Base-by-base conservation (phyloP, 2,113 vertebrate genomes). In the Ia io region DNA sequence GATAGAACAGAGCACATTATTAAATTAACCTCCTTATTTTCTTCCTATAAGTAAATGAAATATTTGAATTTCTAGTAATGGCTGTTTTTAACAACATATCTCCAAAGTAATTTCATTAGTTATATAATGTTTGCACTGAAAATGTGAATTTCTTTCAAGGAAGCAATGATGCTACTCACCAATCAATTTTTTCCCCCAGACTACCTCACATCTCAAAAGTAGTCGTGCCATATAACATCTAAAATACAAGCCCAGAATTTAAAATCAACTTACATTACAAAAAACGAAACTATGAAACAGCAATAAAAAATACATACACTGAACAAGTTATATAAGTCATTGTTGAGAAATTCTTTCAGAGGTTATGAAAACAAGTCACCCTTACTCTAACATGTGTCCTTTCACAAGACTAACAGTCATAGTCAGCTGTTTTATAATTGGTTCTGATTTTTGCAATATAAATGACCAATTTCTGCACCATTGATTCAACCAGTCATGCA, bases 401-500 rank as follows among this genome's bases (percentile, higher is more conserved):
- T 42, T 88, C 63, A 91, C 1, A 76, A 70, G 3, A 77, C 56
- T 88, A 76, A 73, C 4, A 71, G n/a, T 65, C 63, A 47, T 53
- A 76, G 20, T 84, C n/a, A 86, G 70, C 32, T 78, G 10, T 88
- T 88, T 91, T 86, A 65, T 28, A 63, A 59, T 42, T 84, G 73
- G 94, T 84, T 92, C 78, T 90, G 17, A 84, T 35, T 86, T 92
- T 97, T 90, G 8, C 59, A 56, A 79, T 84, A 84, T 84, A 88
- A 95, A 86, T 69, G 17, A 59, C 42, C 30, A 86, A 53, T 93
- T 86, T 94, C 91, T 84, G 13, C 42, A 91, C 10, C 56, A 87
- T 56, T 84, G 69, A 96, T 84, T 82, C 30, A 94, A 70, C 53
- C 76, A 87, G n/a, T 95, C 78, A 89, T 71, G 40, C 37, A 95